Percentiles rank a stretch among this genome's conserved stretches.
Evolutionary conservation across 1,140 invertebrate genomes (phyloP).

Genomic region (Drosophila tropicalis): DNA sequence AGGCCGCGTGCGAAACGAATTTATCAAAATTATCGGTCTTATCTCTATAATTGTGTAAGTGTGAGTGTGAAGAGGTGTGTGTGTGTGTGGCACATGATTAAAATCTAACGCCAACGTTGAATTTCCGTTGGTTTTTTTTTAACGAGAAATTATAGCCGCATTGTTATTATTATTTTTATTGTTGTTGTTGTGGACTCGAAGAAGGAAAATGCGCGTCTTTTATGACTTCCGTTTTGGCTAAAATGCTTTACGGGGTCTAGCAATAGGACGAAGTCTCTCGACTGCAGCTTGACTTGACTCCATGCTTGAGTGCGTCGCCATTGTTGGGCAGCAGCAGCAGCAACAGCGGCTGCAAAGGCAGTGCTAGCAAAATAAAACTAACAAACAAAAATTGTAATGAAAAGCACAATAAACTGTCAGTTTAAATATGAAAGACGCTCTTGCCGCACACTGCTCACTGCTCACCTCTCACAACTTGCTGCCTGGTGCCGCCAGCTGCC

Average conservation of each 20-base stretch:
- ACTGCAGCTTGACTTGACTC: slow-evolving; percentile 41
- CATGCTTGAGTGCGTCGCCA: slow-evolving; percentile 42
- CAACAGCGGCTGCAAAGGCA: slow-evolving; percentile 25
- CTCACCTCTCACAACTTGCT: background rate
- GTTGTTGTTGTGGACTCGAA: slow-evolving; percentile 42
- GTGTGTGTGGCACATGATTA: slow-evolving; percentile 44
- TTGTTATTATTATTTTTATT: slow-evolving; percentile 66
- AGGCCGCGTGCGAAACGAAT: slow-evolving; percentile 67
- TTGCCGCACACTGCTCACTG: slow-evolving; percentile 6
- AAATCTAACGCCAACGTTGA: slow-evolving; percentile 56
- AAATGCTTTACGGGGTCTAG: slow-evolving; percentile 62
- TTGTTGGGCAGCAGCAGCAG: slow-evolving; percentile 31
- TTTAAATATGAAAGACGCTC: slow-evolving; percentile 74
- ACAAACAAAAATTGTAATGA: slow-evolving; percentile 75
- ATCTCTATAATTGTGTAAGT: slow-evolving; percentile 33
- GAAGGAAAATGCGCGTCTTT: slow-evolving; percentile 70
- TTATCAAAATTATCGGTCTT: slow-evolving; percentile 79
- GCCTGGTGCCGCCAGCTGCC: no score
- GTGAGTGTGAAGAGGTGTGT: background rate
- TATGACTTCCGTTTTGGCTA: slow-evolving; percentile 78
- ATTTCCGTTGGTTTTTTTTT: slow-evolving; percentile 46
- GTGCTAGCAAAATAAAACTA: slow-evolving; percentile 67
- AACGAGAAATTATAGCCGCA: slow-evolving; percentile 73
- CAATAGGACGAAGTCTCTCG: slow-evolving; percentile 23
- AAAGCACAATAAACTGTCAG: slow-evolving; percentile 80